Evolutionary conservation across 1,140 invertebrate species (phyloP), one percentile per base, ranked within the genome.

Genomic region (Lamellibrachia luymesi): DNA sequence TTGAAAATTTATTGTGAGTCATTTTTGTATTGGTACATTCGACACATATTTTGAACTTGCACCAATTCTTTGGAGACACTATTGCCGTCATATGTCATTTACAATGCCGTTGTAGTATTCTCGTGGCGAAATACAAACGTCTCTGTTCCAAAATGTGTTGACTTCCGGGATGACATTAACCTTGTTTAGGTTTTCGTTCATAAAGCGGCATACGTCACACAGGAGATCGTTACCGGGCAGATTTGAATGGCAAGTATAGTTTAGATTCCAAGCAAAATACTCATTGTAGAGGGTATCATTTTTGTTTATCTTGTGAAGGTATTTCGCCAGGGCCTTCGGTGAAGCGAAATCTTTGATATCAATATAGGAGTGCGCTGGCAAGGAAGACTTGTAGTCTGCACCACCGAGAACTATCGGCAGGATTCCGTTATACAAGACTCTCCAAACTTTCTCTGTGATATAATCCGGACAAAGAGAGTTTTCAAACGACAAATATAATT

Each of bases 401-500:
- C 90, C 90, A 25, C 90, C 90, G 90, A 91, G 50, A 50, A 91
- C 90, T 4, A 91, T 91, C 6, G 90, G 90, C 7, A 91, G 5
- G n/a, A 91, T 91, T 51, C 50, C 90, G 2, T 91, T 13, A 25
- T 91, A 2, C 50, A 91, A 27, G 50, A 10, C 17, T 13, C 2
- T 25, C 90, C 38, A 51, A 13, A 96, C 90, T 93, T 96, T 96
- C 92, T 96, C 96, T 7, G 96, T 96, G 5, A 95, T 93, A 92
- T 96, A 96, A 91, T 96, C 96, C 27, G 93, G 92, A 92, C 96
- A 96, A 38, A 96, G 94, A 4, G 95, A 95, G 94, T 98, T 98
- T 96, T 98, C 98, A 93, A 98, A 97, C 0, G 98, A 97, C 51
- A 98, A 95, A 95, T 98, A 98, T 95, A 98, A 98, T 94, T 97